A percentile compares a stretch with the other conserved stretches of the same genome.
Conservation (phyloP, 2,888 invertebrate species). For the Lottia gigantea region DNA sequence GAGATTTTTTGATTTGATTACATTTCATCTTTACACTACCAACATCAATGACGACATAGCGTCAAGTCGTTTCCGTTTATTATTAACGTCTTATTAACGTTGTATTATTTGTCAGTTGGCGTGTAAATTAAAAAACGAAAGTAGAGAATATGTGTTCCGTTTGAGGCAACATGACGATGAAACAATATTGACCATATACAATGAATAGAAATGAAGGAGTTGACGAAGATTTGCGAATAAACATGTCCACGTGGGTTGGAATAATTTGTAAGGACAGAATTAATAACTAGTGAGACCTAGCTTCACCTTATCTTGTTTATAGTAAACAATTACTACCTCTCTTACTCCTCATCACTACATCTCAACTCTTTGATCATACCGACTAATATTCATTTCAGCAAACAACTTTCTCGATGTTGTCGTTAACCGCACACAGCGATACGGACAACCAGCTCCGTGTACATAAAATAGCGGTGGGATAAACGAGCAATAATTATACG, state of each 20-base stretch:
- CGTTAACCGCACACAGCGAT: slow-evolving; percentile 7
- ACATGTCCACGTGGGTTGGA: slow-evolving; percentile 6
- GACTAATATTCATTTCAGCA: slow-evolving; percentile 10
- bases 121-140: slow-evolving; percentile 4
- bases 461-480: background rate
- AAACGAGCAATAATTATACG: slow-evolving; percentile 6
- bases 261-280: slow-evolving; percentile 4
- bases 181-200: slow-evolving; percentile 1
- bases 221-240: slow-evolving; percentile 3
- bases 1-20: background rate
- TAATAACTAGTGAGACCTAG: slow-evolving; percentile 8
- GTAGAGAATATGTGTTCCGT: slow-evolving; percentile 2
- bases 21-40: background rate
- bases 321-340: slow-evolving; percentile 5
- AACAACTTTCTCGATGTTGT: background rate
- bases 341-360: background rate
- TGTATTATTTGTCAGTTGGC: background rate
- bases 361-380: background rate
- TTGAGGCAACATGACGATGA: background rate
- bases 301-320: slow-evolving; percentile 1
- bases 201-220: background rate
- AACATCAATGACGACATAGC: slow-evolving; percentile 1
- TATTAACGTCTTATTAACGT: background rate
- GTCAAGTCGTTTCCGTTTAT: slow-evolving; percentile 9
- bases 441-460: background rate